Conservation (phyloP, 1,140 invertebrate genomes). For the Streblospio benedicti region DNA sequence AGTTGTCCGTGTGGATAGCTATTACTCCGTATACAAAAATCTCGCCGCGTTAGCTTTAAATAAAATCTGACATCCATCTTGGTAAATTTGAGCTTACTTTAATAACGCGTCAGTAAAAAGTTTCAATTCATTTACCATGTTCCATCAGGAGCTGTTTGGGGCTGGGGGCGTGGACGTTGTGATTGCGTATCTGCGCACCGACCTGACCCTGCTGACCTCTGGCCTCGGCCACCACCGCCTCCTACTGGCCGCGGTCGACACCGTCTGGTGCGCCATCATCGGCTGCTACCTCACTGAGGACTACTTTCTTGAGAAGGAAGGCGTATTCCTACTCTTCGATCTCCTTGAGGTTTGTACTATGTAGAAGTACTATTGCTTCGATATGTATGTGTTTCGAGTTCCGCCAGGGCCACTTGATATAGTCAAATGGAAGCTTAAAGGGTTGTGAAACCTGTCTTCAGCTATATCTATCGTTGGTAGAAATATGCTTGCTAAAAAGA, state of each 20-base stretch:
- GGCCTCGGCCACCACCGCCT: slow-evolving; percentile 45
- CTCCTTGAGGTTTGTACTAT: slow-evolving; percentile 38
- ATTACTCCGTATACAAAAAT: no score
- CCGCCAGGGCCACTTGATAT: no score
- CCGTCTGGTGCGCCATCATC: slow-evolving; percentile 45
- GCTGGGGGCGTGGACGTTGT: slow-evolving; percentile 39
- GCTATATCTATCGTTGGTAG: no score
- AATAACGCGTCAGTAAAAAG: no score
- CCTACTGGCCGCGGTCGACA: slow-evolving; percentile 41
- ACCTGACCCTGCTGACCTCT: slow-evolving; percentile 36
- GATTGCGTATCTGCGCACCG: slow-evolving; percentile 37
- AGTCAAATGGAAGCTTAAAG: no score
- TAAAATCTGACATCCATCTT: no score
- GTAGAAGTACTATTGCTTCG: not conserved
- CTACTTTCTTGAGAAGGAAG: slow-evolving; percentile 45
- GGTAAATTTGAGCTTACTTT: no score
- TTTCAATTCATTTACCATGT: no score
- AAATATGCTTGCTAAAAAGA: no score
- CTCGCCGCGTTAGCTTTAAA: no score
- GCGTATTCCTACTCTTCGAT: slow-evolving; percentile 44
- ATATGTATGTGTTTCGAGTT: not conserved
- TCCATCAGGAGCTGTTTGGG: slow-evolving; percentile 45
- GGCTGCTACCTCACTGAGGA: slow-evolving; percentile 44
- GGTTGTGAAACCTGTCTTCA: no score
- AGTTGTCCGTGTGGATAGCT: no score